These are phyloP conservation scores for Leptinotarsa haldemani DNA, from an alignment of 2,888 invertebrate species.

Conservation along the genomic window DNA sequence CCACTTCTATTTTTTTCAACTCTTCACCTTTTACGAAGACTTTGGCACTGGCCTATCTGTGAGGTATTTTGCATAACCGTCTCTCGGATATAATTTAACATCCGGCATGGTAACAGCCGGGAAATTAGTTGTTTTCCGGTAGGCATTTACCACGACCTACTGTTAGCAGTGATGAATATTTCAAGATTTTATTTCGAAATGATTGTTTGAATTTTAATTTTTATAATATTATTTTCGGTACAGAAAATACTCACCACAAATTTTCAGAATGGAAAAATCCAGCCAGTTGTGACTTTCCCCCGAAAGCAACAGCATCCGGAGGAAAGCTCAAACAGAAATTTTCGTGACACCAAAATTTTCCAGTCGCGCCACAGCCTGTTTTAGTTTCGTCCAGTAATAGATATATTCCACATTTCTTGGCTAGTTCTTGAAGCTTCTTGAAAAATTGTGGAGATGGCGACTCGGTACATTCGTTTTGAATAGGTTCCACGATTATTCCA, in stretches of 20 bases:
- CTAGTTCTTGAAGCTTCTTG: conserved; percentile 82
- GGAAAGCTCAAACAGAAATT: conserved; percentile 86
- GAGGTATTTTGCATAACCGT: no score
- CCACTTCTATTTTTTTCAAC: no score
- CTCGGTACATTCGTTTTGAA: conserved; percentile 92
- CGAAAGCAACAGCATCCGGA: conserved; percentile 95
- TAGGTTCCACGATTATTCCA: conserved; percentile 90
- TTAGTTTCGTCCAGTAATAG: conserved; percentile 97
- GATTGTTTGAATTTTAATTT: no score
- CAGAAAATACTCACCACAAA: conserved; percentile 73
- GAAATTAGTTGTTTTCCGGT: no score
- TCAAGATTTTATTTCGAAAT: no score
- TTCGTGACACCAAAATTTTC: conserved; percentile 98
- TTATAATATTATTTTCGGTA: not conserved
- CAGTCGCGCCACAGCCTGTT: conserved; percentile 96
- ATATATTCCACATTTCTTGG: conserved; percentile 80
- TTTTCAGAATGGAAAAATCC: conserved; percentile 88
- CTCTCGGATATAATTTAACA: no score
- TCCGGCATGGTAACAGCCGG: no score
- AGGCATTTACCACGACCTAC: no score
- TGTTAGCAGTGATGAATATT: no score
- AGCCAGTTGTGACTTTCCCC: conserved; percentile 98
- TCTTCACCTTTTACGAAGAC: no score
- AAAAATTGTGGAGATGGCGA: conserved; percentile 93
- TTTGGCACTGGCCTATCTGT: no score